Conservation (phyloP, 2,113 vertebrate species). For the Bathybates hornii region DNA sequence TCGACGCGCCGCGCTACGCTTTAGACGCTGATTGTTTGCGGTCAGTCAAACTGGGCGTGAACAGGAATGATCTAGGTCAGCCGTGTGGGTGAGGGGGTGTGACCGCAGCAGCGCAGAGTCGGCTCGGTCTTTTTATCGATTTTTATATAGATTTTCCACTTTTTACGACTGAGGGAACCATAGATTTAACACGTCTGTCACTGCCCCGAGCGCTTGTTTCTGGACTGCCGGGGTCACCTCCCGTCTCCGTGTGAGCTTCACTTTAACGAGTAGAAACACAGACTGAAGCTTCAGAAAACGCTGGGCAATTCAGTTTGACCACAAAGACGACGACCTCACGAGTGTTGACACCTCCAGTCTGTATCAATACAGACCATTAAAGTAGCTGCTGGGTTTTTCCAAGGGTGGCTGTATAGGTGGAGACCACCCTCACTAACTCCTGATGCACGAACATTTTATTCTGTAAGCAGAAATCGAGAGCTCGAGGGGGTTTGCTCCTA, state of each 20-base stretch:
- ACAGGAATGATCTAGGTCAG: slow-evolving; percentile 40
- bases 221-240: neutral
- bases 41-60: slow-evolving; percentile 8
- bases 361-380: neutral
- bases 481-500: neutral
- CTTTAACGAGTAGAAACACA: neutral
- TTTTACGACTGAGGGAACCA: neutral
- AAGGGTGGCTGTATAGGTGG: neutral
- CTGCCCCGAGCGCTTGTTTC: neutral
- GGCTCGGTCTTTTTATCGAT: neutral
- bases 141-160: slow-evolving; percentile 20
- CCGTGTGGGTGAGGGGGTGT: neutral
- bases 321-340: accelerated
- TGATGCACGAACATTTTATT: neutral
- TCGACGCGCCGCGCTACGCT: neutral
- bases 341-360: accelerated
- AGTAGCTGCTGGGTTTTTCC: neutral
- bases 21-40: neutral
- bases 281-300: neutral
- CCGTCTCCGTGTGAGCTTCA: neutral
- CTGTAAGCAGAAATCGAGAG: accelerated
- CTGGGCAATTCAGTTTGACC: neutral
- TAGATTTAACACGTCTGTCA: neutral
- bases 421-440: neutral
- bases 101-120: neutral